Evolutionary conservation across 2,113 vertebrate genomes (phyloP).

Genomic region (Malurus alboscapulatus): DNA sequence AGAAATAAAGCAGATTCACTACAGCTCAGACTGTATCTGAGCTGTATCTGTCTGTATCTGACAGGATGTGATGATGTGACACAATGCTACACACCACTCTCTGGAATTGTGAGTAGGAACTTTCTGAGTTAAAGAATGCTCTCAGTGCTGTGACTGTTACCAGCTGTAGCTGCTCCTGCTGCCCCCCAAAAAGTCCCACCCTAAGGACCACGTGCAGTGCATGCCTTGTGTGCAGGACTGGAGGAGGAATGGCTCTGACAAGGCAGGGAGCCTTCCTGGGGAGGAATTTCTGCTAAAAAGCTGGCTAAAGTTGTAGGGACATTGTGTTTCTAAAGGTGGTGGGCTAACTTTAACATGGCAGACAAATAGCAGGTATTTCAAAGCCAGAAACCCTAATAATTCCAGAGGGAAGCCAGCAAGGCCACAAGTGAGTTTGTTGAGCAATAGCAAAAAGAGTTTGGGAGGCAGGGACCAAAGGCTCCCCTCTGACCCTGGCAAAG

Average conservation of each 20-base stretch:
- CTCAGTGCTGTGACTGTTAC: neutral
- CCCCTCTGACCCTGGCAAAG: neutral
- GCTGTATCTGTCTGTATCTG: too few relatives aligned
- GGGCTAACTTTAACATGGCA: neutral
- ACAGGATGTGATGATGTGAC: neutral
- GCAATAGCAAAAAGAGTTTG: neutral
- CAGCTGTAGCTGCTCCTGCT: neutral
- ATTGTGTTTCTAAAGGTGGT: neutral
- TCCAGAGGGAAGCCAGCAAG: neutral
- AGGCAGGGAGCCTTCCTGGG: neutral
- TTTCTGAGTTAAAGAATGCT: neutral
- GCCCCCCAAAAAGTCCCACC: neutral
- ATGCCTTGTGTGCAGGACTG: neutral
- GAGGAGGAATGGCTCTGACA: neutral
- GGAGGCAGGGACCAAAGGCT: neutral
- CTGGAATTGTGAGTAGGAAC: accelerated
- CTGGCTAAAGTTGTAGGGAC: neutral
- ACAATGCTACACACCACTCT: neutral
- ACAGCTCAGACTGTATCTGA: neutral
- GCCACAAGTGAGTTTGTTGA: neutral
- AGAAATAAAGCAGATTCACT: neutral
- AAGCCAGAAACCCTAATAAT: neutral
- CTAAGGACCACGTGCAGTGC: neutral
- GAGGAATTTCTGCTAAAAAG: neutral
- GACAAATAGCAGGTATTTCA: neutral